Conservation (phyloP, 1,140 invertebrate genomes). For the Agrypnia vestita region DNA sequence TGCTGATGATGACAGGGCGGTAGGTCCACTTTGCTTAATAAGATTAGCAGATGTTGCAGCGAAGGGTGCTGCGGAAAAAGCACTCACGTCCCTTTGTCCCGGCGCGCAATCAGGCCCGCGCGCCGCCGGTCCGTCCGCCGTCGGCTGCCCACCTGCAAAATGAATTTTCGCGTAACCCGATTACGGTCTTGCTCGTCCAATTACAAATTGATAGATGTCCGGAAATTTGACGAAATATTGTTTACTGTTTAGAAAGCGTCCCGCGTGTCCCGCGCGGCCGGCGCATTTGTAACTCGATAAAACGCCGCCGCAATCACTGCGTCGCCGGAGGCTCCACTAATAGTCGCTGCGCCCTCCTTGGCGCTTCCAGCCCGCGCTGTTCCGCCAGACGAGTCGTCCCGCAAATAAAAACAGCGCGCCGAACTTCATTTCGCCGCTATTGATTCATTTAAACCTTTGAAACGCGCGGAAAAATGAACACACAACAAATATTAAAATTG, state of each 20-base stretch:
- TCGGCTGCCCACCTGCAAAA: constrained; percentile 20
- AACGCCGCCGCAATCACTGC: constrained; percentile 28
- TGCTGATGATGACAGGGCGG: too few relatives aligned
- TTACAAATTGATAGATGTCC: constrained; percentile 7
- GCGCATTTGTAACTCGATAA: constrained; percentile 33
- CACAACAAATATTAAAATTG: too few relatives aligned
- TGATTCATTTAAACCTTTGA: too few relatives aligned
- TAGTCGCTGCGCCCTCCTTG: too few relatives aligned
- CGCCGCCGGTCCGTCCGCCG: not conserved
- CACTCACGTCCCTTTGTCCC: not conserved
- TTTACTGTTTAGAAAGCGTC: not conserved
- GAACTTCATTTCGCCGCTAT: too few relatives aligned
- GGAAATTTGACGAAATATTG: not conserved
- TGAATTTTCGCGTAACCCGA: constrained; percentile 18
- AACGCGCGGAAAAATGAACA: too few relatives aligned
- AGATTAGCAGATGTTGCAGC: too few relatives aligned
- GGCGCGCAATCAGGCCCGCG: not conserved
- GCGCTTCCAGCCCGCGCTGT: too few relatives aligned
- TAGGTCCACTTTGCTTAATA: too few relatives aligned
- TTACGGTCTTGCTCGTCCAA: constrained; percentile 36
- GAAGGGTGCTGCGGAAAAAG: not conserved
- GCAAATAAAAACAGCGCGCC: too few relatives aligned
- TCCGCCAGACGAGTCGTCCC: too few relatives aligned
- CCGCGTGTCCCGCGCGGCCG: not conserved
- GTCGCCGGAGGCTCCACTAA: not conserved